phyloP scores from a whole-genome alignment of 2,113 vertebrate genomes.

The Macquaria australasica region DNA sequence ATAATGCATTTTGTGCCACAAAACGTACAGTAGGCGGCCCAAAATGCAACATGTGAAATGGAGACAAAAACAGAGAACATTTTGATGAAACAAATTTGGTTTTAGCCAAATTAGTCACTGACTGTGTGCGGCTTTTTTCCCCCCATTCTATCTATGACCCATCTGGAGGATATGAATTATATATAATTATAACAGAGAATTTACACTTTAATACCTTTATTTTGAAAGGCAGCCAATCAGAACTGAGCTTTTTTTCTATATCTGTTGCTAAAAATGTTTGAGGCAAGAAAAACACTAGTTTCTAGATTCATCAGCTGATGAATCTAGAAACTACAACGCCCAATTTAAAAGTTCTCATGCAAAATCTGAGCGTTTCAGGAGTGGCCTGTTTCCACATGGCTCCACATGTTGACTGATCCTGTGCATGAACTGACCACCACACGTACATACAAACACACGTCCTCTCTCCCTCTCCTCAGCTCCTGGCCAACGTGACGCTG shows the following conservation, averaged over 20 bases:
- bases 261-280: neutral
- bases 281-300: too few relatives aligned
- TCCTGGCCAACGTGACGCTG: conserved; percentile 91
- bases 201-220: neutral
- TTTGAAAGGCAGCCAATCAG: neutral
- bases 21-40: neutral
- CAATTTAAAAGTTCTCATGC: neutral
- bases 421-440: neutral
- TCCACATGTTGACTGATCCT: neutral
- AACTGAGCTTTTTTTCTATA: too few relatives aligned
- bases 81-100: neutral
- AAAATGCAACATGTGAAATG: neutral
- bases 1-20: neutral
- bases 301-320: too few relatives aligned
- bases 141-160: neutral
- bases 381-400: neutral
- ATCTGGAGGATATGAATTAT: neutral
- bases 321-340: neutral
- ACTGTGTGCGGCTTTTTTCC: neutral
- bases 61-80: neutral
- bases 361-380: too few relatives aligned
- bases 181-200: neutral
- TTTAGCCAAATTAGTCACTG: neutral
- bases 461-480: conserved; percentile 76
- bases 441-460: neutral